Evolutionary conservation across 2,888 invertebrate genomes (phyloP).

Genomic region (Stenodera caucasica): DNA sequence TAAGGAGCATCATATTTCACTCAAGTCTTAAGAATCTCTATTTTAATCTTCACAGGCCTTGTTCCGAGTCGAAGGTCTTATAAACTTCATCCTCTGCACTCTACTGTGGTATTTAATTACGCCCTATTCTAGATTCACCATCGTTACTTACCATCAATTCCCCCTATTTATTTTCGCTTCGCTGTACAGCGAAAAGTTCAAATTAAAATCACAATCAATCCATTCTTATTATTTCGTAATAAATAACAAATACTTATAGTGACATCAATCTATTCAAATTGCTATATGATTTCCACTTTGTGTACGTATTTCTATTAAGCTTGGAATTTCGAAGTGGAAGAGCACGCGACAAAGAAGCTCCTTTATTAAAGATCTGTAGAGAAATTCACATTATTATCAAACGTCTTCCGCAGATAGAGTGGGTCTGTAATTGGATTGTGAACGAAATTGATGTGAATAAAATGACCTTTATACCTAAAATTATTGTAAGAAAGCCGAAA

Average conservation of each 20-base stretch:
- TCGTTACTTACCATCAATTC: conserved; percentile 26
- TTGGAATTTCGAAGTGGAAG: not conserved
- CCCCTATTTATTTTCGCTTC: conserved; percentile 15
- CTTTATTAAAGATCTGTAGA: conserved; percentile 10
- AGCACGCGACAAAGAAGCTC: conserved; percentile 14
- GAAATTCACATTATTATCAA: conserved; percentile 9
- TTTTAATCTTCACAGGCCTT: conserved; percentile 43
- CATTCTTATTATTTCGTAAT: conserved; percentile 5
- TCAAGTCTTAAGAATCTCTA: conserved; percentile 48
- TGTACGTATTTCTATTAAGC: conserved; percentile 12
- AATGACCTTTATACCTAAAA: not conserved
- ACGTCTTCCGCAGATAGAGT: not conserved
- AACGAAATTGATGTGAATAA: not conserved
- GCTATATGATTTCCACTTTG: conserved; percentile 4
- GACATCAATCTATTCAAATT: conserved; percentile 9
- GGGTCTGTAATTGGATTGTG: conserved; percentile 8
- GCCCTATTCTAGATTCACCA: conserved; percentile 35
- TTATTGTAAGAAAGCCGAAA: no score
- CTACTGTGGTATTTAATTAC: conserved; percentile 41
- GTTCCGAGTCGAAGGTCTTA: conserved; percentile 36
- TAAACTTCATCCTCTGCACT: conserved; percentile 34
- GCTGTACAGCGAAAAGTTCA: not conserved
- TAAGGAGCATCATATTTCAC: conserved; percentile 50
- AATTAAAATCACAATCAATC: conserved; percentile 12
- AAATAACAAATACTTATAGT: conserved; percentile 4